phyloP scores from a whole-genome alignment of 2,113 vertebrate species.

The Odocoileus virginianus region DNA sequence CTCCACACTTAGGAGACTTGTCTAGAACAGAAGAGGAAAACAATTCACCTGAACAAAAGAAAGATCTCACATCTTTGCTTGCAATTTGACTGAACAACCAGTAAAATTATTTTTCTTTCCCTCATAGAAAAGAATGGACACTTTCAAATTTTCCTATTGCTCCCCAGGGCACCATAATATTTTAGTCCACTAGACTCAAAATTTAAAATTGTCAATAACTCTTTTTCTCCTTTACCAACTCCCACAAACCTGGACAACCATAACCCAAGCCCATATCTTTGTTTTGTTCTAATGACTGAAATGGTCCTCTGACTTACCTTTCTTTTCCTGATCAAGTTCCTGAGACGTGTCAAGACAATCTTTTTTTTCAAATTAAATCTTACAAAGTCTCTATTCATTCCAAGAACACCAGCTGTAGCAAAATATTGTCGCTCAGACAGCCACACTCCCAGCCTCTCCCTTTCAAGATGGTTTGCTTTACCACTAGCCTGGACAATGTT shows the following conservation, averaged over 20 bases:
- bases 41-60: not conserved
- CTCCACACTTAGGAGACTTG: not conserved
- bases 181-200: not conserved
- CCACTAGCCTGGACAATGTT: not conserved
- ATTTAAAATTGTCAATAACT: not conserved
- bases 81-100: not conserved
- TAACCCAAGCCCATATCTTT: not conserved
- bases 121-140: not conserved
- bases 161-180: not conserved
- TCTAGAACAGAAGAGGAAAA: not conserved
- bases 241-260: not conserved
- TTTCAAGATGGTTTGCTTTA: not conserved
- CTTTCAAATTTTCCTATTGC: not conserved
- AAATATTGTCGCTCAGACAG: not conserved
- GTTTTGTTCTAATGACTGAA: not conserved
- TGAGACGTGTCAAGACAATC: not conserved
- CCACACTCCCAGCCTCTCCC: not conserved
- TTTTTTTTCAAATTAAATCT: not conserved
- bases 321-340: not conserved
- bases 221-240: not conserved
- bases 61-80: not conserved
- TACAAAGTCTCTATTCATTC: not conserved
- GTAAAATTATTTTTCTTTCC: not conserved
- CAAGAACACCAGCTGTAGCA: not conserved
- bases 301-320: not conserved